Conservation (phyloP, 2,888 invertebrate genomes). For the Spialia ferax region DNA sequence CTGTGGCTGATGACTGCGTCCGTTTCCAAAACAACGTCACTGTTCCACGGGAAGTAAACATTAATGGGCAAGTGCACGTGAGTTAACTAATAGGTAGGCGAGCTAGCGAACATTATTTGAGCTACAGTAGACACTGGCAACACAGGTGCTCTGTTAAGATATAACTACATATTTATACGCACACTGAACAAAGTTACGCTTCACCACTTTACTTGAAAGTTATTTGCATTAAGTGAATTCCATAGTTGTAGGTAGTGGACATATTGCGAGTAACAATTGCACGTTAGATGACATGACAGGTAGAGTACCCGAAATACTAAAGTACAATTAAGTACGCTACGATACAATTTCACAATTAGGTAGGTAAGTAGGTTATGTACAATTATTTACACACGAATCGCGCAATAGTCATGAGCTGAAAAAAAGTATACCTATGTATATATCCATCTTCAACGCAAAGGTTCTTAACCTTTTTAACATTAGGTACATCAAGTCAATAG, state of each 20-base stretch:
- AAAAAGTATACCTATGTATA: no score
- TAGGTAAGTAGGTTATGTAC: no score
- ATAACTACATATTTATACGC: conserved; percentile 18
- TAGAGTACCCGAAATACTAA: no score
- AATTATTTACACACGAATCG: no score
- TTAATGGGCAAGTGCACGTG: conserved; percentile 55
- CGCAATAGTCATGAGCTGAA: no score
- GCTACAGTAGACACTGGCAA: conserved; percentile 33
- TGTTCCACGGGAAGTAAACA: conserved; percentile 56
- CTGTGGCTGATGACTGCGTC: conserved; percentile 42
- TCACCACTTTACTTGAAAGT: conserved; percentile 43
- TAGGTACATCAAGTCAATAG: no score
- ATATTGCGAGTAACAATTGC: neutral
- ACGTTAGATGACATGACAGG: no score
- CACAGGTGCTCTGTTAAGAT: conserved; percentile 33
- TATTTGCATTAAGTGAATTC: conserved; percentile 29
- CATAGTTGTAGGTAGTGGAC: neutral
- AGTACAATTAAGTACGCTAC: no score
- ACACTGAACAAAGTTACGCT: conserved; percentile 41
- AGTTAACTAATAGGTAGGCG: conserved; percentile 44
- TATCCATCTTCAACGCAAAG: no score
- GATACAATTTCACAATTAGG: no score
- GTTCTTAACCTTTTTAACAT: no score
- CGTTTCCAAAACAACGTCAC: conserved; percentile 57
- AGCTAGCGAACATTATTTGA: conserved; percentile 31